These are phyloP conservation scores for Nesidiocoris tenuis DNA, from an alignment of 2,888 invertebrate species.

Conservation along the genomic window DNA sequence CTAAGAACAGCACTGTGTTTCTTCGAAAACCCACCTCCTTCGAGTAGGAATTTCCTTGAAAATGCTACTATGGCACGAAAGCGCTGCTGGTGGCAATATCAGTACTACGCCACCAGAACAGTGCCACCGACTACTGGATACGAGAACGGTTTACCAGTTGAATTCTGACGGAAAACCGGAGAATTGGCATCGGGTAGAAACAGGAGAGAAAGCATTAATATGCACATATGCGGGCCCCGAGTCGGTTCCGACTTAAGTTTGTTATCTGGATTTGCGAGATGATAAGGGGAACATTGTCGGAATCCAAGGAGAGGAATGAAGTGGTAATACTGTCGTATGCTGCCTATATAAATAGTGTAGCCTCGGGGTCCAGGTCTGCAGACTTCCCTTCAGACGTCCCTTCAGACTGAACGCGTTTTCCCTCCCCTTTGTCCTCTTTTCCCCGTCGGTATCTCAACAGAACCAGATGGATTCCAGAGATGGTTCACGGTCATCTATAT, in stretches of 20 bases:
- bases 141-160: background rate
- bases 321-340: constrained; percentile 36
- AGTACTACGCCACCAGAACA: too few species aligned
- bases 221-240: constrained; percentile 16
- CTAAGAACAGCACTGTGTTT: too few species aligned
- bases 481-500: constrained; percentile 33
- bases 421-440: background rate
- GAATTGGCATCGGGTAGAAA: background rate
- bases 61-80: too few species aligned
- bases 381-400: constrained; percentile 16
- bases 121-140: too few species aligned
- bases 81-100: too few species aligned
- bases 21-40: too few species aligned
- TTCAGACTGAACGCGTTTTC: constrained; percentile 13
- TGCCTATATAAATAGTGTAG: constrained; percentile 41
- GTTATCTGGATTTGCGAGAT: constrained; percentile 5
- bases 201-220: constrained; percentile 14
- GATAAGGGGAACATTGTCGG: constrained; percentile 6
- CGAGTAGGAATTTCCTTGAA: too few species aligned
- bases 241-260: constrained; percentile 2
- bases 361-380: constrained; percentile 5
- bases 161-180: background rate
- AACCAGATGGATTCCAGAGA: background rate
- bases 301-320: background rate
- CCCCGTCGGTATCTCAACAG: background rate